phyloP scores from a whole-genome alignment of 2,113 vertebrate species.

The Cepphus grylle region DNA sequence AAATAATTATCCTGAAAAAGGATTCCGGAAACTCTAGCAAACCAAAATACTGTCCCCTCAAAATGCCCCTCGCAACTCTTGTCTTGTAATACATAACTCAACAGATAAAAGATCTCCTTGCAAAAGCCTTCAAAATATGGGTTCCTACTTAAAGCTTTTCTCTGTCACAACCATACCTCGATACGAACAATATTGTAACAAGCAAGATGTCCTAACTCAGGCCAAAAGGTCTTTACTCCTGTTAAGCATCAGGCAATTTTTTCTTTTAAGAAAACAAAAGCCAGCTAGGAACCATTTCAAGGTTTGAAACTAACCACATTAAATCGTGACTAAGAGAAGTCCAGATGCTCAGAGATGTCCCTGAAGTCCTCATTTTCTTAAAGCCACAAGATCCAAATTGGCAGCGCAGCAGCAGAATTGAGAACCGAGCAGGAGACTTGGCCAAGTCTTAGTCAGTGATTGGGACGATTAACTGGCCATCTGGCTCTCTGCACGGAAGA shows the following conservation, averaged over 20 bases:
- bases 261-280: background rate
- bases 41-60: background rate
- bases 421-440: background rate
- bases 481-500: background rate
- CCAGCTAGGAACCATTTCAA: background rate
- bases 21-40: background rate
- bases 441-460: background rate
- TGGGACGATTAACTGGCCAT: constrained; percentile 24
- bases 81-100: background rate
- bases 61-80: background rate
- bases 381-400: background rate
- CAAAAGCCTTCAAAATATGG: background rate
- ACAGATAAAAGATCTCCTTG: background rate
- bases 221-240: background rate
- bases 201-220: background rate
- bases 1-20: background rate
- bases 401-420: background rate
- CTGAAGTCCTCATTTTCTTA: background rate
- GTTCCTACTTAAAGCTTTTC: background rate
- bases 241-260: background rate
- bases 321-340: background rate
- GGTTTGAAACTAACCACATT: background rate
- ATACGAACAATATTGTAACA: background rate
- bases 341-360: background rate
- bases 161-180: rapidly evolving